Conservation (phyloP, 1,140 invertebrate species). For the roundworm (Caenorhabditis elegans) region DNA sequence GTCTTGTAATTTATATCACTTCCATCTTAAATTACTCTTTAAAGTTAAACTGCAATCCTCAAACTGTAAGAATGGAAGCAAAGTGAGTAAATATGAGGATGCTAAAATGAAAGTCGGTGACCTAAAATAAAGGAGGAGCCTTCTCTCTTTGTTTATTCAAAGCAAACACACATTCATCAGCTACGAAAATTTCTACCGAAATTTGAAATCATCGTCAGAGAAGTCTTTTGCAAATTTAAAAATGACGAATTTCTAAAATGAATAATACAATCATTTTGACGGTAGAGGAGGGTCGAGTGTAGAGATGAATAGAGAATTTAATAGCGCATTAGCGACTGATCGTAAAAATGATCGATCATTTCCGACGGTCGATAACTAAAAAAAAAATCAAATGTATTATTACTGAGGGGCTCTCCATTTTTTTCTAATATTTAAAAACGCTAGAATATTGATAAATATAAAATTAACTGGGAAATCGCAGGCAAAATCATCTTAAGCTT, state of each 20-base stretch:
- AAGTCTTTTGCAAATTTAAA: neutral
- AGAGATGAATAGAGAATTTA: constrained; percentile 11
- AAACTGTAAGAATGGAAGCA: too few species aligned
- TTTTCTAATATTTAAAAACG: too few species aligned
- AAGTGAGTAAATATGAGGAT: neutral
- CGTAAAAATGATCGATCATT: constrained; percentile 26
- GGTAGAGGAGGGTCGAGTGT: neutral
- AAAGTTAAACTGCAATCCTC: too few species aligned
- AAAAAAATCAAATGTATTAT: neutral
- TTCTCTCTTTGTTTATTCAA: neutral
- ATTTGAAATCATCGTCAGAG: neutral
- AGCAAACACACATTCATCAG: constrained; percentile 10
- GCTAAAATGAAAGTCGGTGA: neutral
- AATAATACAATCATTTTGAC: too few species aligned
- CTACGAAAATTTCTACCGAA: neutral
- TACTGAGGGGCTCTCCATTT: too few species aligned
- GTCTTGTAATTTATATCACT: too few species aligned
- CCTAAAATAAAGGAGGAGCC: constrained; percentile 5
- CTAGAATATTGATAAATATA: too few species aligned
- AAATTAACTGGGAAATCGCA: too few species aligned
- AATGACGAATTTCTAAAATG: neutral
- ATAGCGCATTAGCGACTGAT: neutral
- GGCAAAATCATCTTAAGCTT: too few species aligned
- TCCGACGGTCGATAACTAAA: neutral
- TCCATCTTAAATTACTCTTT: too few species aligned